phyloP scores from a whole-genome alignment of 2,888 invertebrate genomes.

The Rhamphomyia laevipes region DNA sequence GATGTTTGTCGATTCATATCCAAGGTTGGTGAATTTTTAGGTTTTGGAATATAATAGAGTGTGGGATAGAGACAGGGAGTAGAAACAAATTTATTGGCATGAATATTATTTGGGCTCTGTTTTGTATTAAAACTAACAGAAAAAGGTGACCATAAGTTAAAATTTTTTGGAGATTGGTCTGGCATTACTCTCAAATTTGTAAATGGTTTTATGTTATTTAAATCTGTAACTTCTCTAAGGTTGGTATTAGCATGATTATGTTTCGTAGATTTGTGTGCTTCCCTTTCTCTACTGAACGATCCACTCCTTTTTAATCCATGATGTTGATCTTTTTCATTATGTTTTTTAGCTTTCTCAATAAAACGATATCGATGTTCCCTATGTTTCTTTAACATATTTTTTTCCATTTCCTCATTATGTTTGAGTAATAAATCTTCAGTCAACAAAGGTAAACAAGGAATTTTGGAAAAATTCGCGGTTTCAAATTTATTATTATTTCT shows the following conservation, averaged over 20 bases:
- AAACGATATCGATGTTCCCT: slow-evolving; percentile 46
- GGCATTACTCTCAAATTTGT: slow-evolving; percentile 17
- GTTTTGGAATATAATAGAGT: slow-evolving; percentile 46
- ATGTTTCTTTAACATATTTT: slow-evolving; percentile 58
- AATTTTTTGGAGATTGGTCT: slow-evolving; percentile 24
- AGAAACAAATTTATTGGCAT: slow-evolving; percentile 28
- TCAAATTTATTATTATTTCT: background rate
- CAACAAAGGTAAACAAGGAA: slow-evolving; percentile 36
- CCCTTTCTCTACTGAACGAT: slow-evolving; percentile 49
- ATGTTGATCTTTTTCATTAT: slow-evolving; percentile 28
- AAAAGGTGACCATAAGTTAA: slow-evolving; percentile 50
- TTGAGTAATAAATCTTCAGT: slow-evolving; percentile 52
- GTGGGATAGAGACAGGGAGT: slow-evolving; percentile 40
- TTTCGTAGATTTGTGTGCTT: slow-evolving; percentile 44
- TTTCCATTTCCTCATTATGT: slow-evolving; percentile 76
- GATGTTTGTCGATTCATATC: background rate
- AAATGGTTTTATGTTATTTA: slow-evolving; percentile 15
- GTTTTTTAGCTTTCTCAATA: slow-evolving; percentile 36
- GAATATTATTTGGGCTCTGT: slow-evolving; percentile 22
- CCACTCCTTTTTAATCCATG: slow-evolving; percentile 52
- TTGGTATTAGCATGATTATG: slow-evolving; percentile 36
- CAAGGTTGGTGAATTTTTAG: slow-evolving; percentile 12
- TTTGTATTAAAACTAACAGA: slow-evolving; percentile 39
- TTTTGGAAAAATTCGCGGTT: slow-evolving; percentile 35
- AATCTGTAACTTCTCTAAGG: slow-evolving; percentile 13